Base-by-base conservation (phyloP, 2,797 vertebrate genomes). In the Fundulus diaphanus region DNA sequence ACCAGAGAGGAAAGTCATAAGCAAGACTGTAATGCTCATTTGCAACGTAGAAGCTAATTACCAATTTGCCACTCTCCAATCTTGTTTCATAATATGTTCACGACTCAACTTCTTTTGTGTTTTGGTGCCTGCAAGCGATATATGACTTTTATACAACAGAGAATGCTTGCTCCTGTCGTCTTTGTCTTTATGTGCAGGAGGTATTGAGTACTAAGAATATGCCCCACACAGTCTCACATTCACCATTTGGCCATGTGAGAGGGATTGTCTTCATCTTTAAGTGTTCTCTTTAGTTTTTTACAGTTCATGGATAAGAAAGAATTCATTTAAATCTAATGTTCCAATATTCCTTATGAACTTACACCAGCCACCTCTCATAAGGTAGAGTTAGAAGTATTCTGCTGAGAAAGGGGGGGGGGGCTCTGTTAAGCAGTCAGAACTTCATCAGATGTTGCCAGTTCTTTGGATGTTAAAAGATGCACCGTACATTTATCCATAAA, bases 21-120 rank as follows among this genome's bases (percentile, higher is more conserved):
- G 93, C 90, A 92, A 91, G 89, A 92, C 86, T 89, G 90, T 90
- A 92, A 89, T 92, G 87, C 90, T 93, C 89, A 92, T 94, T 93
- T 94, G 93, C 88, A 87, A 93, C 74, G 83, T 88, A 77, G 82
- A 87, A 90, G 91, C 93, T 94, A 94, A 94, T 93, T 93, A 93
- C 88, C 90, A 91, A 93, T 93, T 95, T 93, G 90, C 89, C 88
- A 92, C 92, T 93, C 90, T 90, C 90, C 90, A 92, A 92, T 93
- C 93, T 90, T 88, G 88, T 90, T 93, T 93, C 88, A 92, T 92
- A 92, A 92, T 91, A 90, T 71, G 87, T 93, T 91, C 90, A 88
- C 88, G 84, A 90, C 87, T 92, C 87, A 80, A 88, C 90, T 92
- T 92, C 90, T 92, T 93, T 91, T 92, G 90, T 93, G 87, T 92